A percentile compares a stretch with the other conserved stretches of the same genome.
These are phyloP conservation scores for Leptobrachium ailaonicum DNA, from an alignment of 2,113 vertebrate species.

Conservation along the genomic window DNA sequence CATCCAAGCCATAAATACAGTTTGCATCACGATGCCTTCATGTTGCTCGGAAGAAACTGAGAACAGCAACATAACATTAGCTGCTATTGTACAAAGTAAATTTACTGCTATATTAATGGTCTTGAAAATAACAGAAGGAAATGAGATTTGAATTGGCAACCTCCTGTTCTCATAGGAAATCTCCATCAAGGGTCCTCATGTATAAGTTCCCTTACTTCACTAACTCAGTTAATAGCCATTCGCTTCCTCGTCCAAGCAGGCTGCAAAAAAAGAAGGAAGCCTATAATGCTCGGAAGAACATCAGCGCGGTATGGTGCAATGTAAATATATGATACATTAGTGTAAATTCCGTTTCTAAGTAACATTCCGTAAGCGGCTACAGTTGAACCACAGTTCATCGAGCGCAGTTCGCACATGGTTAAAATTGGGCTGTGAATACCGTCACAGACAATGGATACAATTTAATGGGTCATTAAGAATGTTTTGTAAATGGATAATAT, in stretches of 20 bases:
- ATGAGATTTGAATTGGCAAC: constrained; percentile 47
- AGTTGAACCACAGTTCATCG: constrained; percentile 58
- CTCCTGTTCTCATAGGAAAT: constrained; percentile 45
- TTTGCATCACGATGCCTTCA: constrained; percentile 23
- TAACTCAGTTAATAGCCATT: constrained; percentile 36
- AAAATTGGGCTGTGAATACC: constrained; percentile 62
- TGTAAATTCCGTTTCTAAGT: constrained; percentile 59
- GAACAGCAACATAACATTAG: constrained; percentile 29
- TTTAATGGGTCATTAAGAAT: constrained; percentile 60
- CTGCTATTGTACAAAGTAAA: constrained; percentile 41
- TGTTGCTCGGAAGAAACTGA: constrained; percentile 34
- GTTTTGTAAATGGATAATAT: constrained; percentile 61
- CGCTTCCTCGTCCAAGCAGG: constrained; percentile 21
- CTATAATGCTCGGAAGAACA: neutral
- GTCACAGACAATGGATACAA: constrained; percentile 63
- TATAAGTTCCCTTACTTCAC: constrained; percentile 29
- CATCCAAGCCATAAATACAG: constrained; percentile 3
- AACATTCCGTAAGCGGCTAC: constrained; percentile 62
- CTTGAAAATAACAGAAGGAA: constrained; percentile 46
- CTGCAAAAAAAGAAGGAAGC: constrained; percentile 9
- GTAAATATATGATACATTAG: constrained; percentile 36
- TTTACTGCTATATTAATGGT: constrained; percentile 40
- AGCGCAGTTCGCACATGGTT: constrained; percentile 64
- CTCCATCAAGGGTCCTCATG: constrained; percentile 27
- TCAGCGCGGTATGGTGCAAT: constrained; percentile 14